A percentile compares a stretch with the other conserved stretches of the same genome.
These are phyloP conservation scores for Hoplias malabaricus DNA, from an alignment of 2,113 vertebrate species.

Conservation along the genomic window DNA sequence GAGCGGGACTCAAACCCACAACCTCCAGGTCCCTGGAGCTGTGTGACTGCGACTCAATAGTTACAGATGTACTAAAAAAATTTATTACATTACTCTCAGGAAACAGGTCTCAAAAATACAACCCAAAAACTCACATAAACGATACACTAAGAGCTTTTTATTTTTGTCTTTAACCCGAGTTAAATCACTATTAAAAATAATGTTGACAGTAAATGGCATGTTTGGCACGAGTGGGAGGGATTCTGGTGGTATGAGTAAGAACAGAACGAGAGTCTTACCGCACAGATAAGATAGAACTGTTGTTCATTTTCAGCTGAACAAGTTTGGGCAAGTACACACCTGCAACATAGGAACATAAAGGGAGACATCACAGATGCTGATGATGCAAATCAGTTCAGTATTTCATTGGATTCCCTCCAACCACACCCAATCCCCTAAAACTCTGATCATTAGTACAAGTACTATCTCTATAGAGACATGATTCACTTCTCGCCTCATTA, in stretches of 20 bases:
- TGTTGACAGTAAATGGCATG: not conserved
- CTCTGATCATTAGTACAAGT: constrained; percentile 1
- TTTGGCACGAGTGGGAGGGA: not conserved
- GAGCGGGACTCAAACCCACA: too few relatives aligned
- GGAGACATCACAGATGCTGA: constrained; percentile 18
- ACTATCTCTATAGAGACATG: constrained; percentile 7
- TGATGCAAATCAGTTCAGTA: constrained; percentile 16
- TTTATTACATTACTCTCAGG: too few relatives aligned
- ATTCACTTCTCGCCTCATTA: constrained; percentile 39
- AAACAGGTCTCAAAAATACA: too few relatives aligned
- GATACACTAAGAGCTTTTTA: not conserved
- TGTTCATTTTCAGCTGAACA: constrained; percentile 86
- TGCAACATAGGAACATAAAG: constrained; percentile 64
- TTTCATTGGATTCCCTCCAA: constrained; percentile 22
- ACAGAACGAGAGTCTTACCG: constrained; percentile 74
- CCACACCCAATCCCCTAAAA: constrained; percentile 14
- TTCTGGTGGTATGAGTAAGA: constrained; percentile 26
- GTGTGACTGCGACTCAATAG: too few relatives aligned
- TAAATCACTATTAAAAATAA: not conserved
- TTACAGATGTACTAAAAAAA: too few relatives aligned
- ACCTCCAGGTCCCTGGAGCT: too few relatives aligned
- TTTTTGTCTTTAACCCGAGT: not conserved
- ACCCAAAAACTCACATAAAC: not conserved
- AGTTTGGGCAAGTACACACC: constrained; percentile 87
- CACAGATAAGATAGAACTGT: constrained; percentile 84